Percentiles rank a stretch among this genome's conserved stretches.
Conservation (phyloP, 1,140 invertebrate genomes). For the Macrostomum lignano region DNA sequence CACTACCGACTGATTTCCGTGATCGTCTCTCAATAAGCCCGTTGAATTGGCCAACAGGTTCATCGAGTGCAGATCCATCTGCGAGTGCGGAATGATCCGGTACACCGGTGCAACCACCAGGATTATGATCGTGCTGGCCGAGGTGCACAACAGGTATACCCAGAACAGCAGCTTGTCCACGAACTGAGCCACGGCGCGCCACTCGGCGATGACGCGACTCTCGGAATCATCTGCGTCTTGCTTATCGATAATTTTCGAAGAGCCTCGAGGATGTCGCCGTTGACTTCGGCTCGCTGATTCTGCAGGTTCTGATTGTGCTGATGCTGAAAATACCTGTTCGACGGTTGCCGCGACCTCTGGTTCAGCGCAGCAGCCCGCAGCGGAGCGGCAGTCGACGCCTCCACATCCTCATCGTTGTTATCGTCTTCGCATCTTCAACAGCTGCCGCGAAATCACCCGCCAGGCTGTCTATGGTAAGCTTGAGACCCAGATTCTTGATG, state of each 20-base stretch:
- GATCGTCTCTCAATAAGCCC: no score
- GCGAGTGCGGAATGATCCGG: neutral
- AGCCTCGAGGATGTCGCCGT: conserved; percentile 8
- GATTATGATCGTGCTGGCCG: conserved; percentile 7
- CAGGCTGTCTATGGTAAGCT: neutral
- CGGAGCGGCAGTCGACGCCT: neutral
- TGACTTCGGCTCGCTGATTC: conserved; percentile 1
- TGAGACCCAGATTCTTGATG: neutral
- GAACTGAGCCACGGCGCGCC: conserved; percentile 5
- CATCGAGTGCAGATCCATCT: no score
- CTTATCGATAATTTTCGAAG: conserved; percentile 9
- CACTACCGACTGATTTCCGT: no score
- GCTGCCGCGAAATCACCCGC: no score
- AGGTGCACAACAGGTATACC: conserved; percentile 8
- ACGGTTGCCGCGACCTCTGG: neutral
- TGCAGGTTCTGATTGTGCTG: no score
- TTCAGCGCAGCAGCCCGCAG: neutral
- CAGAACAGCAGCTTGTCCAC: conserved; percentile 3
- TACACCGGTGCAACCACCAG: conserved; percentile 8
- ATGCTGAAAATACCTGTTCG: no score
- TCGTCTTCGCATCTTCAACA: neutral
- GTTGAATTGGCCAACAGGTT: no score
- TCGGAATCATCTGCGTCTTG: conserved; percentile 6
- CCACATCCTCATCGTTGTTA: neutral
- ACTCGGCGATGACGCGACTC: conserved; percentile 1